Conservation (phyloP, 2,888 invertebrate genomes). For the Thelaira solivaga region DNA sequence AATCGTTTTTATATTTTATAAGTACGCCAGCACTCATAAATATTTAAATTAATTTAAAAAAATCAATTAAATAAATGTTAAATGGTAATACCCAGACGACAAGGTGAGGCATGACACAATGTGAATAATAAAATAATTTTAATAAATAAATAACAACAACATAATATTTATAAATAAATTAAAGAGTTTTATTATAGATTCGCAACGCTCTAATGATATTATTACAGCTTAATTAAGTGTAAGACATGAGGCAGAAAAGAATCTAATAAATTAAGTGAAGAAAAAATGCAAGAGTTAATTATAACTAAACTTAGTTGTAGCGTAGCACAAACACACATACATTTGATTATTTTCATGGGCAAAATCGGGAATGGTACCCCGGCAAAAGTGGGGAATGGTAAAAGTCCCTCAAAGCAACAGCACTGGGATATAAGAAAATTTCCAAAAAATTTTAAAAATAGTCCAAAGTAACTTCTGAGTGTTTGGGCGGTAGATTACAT, state of each 20-base stretch:
- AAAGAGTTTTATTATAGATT: slow-evolving; percentile 17
- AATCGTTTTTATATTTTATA: slow-evolving; percentile 30
- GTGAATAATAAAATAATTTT: not conserved
- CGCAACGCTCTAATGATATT: not conserved
- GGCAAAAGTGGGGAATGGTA: no score
- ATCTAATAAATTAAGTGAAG: not conserved
- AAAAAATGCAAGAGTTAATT: slow-evolving; percentile 2
- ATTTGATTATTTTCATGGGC: no score
- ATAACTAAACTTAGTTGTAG: slow-evolving; percentile 15
- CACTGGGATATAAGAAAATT: no score
- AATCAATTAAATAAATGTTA: slow-evolving; percentile 18
- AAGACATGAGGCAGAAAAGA: not conserved
- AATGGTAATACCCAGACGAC: slow-evolving; percentile 6
- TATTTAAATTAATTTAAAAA: slow-evolving; percentile 20
- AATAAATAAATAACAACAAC: no score
- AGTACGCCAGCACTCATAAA: slow-evolving; percentile 7
- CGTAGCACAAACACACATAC: no score
- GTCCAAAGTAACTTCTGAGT: no score
- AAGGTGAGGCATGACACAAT: slow-evolving; percentile 1
- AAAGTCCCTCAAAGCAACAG: no score
- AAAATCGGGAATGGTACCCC: no score
- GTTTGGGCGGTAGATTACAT: no score
- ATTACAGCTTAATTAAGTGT: slow-evolving; percentile 25
- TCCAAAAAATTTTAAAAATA: no score
- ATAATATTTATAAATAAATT: slow-evolving; percentile 28